Evolutionary conservation across 2,888 invertebrate species (phyloP), one percentile per base, ranked within the genome.

Genomic region (Apodemia hepburni): DNA sequence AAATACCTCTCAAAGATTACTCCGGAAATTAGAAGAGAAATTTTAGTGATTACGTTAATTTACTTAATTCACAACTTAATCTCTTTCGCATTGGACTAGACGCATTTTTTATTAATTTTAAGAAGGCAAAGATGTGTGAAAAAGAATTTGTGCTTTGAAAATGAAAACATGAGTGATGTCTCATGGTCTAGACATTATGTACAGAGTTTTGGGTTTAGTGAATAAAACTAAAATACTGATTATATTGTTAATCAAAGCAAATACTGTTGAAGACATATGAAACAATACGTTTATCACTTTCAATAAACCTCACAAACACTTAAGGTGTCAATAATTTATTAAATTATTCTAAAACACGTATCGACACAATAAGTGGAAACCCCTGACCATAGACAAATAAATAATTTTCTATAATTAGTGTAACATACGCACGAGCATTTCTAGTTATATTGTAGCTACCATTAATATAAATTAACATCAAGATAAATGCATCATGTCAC

Each of bases 401-500:
- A 88, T 86, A 85, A 86, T 81, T 82, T 81, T 82, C 83, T 87
- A 85, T 78, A 78, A 83, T 82, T 84, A 84, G 78, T 82, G 85
- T 83, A 83, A 80, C 75, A 76, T 79, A 84, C 77, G 83, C 85
- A 84, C 84, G 86, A 87, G 88, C 86, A 87, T 87, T 87, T 84
- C 86, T 82, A 73, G 74, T 51, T 78, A 82, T 85, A 82, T 87
- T 87, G 85, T 87, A 87, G 87, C 87, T 90, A 89, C 84, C 85
- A 85, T 87, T 88, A 89, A 80, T 80, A 85, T 87, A 87, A 89
- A 88, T 87, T 89, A 90, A 87, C 87, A 87, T 86, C 83, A 75
- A 88, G 88, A 90, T 91, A 91, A 91, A 91, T 91, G 91, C 91
- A 90, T 89, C 88, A 87, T 81, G 89, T 89, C 87, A 90, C 90